phyloP scores from a whole-genome alignment of 2,888 invertebrate species.

The Pseudolycoriella hygida region DNA sequence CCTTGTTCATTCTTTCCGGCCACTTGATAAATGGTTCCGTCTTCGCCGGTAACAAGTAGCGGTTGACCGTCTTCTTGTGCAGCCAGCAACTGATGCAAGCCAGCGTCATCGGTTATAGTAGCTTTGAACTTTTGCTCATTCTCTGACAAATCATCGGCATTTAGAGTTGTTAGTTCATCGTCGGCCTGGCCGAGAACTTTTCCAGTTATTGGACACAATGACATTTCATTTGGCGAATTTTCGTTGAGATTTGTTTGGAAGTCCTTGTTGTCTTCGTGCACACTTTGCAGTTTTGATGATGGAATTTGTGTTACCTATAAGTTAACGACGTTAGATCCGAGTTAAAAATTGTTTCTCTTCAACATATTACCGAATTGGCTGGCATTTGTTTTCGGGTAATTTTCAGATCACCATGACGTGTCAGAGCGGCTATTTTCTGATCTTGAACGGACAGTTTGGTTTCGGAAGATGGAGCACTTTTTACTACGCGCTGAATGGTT shows the following conservation, averaged over 20 bases:
- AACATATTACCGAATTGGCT: slow-evolving; percentile 16
- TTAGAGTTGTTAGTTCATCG: slow-evolving; percentile 37
- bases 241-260: slow-evolving; percentile 1
- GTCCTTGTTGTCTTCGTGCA: slow-evolving; percentile 3
- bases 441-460: slow-evolving; percentile 22
- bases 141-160: slow-evolving; percentile 22
- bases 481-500: slow-evolving; percentile 11
- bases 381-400: slow-evolving; percentile 27
- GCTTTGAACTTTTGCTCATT: slow-evolving; percentile 29
- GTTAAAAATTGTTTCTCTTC: too few relatives aligned
- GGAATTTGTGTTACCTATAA: slow-evolving; percentile 42
- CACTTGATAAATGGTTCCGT: slow-evolving; percentile 42
- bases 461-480: slow-evolving; percentile 7
- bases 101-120: slow-evolving; percentile 34
- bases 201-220: slow-evolving; percentile 52
- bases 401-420: slow-evolving; percentile 32
- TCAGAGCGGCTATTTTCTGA: slow-evolving; percentile 30
- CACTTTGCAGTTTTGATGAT: slow-evolving; percentile 31
- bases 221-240: slow-evolving; percentile 47
- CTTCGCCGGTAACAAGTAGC: slow-evolving; percentile 65
- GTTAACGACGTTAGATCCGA: slow-evolving; percentile 13
- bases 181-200: slow-evolving; percentile 38
- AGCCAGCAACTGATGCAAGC: slow-evolving; percentile 25
- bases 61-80: slow-evolving; percentile 43
- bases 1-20: slow-evolving; percentile 67